Evolutionary conservation across 2,888 invertebrate genomes (phyloP), one percentile per base, ranked within the genome.

Genomic region (Drosophila phalerata): DNA sequence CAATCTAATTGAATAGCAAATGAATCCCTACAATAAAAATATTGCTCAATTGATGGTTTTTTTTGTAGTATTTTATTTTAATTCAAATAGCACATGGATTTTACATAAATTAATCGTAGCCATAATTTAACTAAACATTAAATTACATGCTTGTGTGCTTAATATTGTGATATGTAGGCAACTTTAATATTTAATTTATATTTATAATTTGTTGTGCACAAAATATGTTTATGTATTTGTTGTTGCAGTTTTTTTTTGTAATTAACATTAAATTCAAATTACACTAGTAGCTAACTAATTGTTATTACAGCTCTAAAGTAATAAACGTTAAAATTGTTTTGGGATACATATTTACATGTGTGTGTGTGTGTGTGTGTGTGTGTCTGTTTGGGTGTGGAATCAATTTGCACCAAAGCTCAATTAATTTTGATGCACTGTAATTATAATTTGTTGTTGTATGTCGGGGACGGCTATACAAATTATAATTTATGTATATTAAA

Each of bases 71-170:
- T 64, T 81, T 69, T 47, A 58, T 73, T 62, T 79, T 86, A 68
- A 79, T 79, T 85, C 69, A 87, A 84, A 81, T 88, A 87, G 82
- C 84, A 82, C 85, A 82, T 67, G 69, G 70, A 80, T 66, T 69
- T 74, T 49, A 79, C 85, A 88, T 87, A 84, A 88, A 88, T 88
- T 79, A 84, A 79, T 71, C 68, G 77, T 74, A 71, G 66, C 61
- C 69, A 80, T 69, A 73, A 88, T 83, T 85, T 80, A 88, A 83
- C 66, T 88, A 88, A 74, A 67, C 2, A 74, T 61, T 56, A 80
- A 79, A 68, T 56, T 60, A 77, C 17, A 66, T 71, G 63, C 71
- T 53, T 38, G 45, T 48, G 71, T 70, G 76, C 62, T 28, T 52
- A 32, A 43, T 65, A 47, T 40, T n/a, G 38, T 76, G 71, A 79